Evolutionary conservation across 2,113 vertebrate genomes (phyloP), one percentile per base, ranked within the genome.

Genomic region (Lanius collurio): DNA sequence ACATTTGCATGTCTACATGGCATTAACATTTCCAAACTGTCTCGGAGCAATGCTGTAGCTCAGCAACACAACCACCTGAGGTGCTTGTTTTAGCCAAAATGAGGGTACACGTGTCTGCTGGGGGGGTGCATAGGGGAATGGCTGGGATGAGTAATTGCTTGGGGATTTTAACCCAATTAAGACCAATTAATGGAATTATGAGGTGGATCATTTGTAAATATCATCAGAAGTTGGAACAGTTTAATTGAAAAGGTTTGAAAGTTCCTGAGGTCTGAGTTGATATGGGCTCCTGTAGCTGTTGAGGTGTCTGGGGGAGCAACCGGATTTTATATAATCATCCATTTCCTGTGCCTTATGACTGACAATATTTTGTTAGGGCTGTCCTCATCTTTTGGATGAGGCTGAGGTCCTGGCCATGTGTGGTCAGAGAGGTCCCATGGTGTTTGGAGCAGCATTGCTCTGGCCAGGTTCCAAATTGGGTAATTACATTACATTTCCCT

Each of bases 131-230:
- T 26, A 46, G 30, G 28, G 56, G 11, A 92, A 53, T 11, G 31
- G 27, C 49, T 73, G 63, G 94, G 69, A 91, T 84, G 46, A 73
- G 65, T 90, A 87, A 89, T 95, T 92, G 55, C 60, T 78, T 92
- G 71, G 76, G 81, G 74, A 92, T 89, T 92, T 93, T 87, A 95
- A 91, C 86, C 78, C 82, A 94, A 56, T 96, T 96, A 95, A 94
- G 63, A 80, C 62, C 75, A 82, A 37, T 73, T 78, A 92, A 67
- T 95, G 88, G 70, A 87, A 50, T 96, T 93, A 67, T 23, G 60
- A 77, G 53, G 35, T 85, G 33, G 87, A 64, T 97, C 7, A 27
- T 94, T 95, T 92, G 75, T 97, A 97, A 96, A 95, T 94, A 94
- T 69, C 87, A 79, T 55, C 52, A 55, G 37, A 94, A 95, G 52